Base-by-base conservation (phyloP, 2,797 vertebrate species). In the Diplodus puntazzo region DNA sequence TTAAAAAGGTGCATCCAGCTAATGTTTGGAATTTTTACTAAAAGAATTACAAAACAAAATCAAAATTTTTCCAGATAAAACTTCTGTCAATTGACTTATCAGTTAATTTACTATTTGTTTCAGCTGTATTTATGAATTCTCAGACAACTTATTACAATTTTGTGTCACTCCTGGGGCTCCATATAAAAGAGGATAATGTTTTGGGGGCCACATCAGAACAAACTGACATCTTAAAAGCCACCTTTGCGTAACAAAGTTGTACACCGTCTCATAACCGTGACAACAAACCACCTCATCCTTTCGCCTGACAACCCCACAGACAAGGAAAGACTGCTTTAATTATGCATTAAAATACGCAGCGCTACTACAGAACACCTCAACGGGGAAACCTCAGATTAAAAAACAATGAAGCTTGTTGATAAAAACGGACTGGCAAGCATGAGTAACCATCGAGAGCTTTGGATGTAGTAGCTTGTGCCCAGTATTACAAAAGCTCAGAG, bases 401-500 rank as follows among this genome's bases (percentile, higher is more conserved):
- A 64, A 73, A 59, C 10, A 72, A 75, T 57, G 20, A 73, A 72
- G 39, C 52, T 39, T 34, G 43, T 53, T 62, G 27, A 75, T 75
- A 12, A 66, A 83, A 84, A 57, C 2, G 21, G 62, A 57, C 46
- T 13, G 27, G 20, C 45, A 46, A 43, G 23, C 8, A 2, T 62
- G 54, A 61, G 30, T 34, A 46, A 45, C 67, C 27, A 11, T 1
- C 27, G 60, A 34, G 52, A 66, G 64, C 63, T 54, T 78, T 74
- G 34, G 25, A 57, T 69, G 27, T 7, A 10, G 53, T 3, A 18
- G 53, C 58, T 72, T 75, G 20, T 42, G 48, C 57, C 55, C n/a
- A 20, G 23, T 69, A 71, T 73, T 62, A 60, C 68, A 81, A 77
- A 71, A 11, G 34, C 66, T 11, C 42, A 68, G 69, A 50, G 43